Base-by-base conservation (phyloP, 1,140 invertebrate species). In the Aphelenchoides besseyi region DNA sequence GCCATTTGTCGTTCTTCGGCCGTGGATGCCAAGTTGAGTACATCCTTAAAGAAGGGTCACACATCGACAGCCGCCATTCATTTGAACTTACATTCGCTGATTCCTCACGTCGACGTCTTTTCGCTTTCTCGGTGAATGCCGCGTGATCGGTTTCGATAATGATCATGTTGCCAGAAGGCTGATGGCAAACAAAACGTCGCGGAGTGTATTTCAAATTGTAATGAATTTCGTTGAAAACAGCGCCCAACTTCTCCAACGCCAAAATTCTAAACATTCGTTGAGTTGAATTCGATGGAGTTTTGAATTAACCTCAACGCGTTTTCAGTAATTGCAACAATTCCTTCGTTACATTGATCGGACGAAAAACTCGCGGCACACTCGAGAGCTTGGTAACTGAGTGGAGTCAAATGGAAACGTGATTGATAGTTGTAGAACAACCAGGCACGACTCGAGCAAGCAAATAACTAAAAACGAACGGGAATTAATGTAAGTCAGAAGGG, bases 351-450 rank as follows among this genome's bases (percentile, higher is more conserved):
- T 85, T 99, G 96, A 86, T 98, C 95, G 70, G 94, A 97, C 69
- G 93, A 93, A 85, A 98, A 99, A 9, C 95, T 94, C 0, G 94
- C 95, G 0, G 97, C 96, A 87, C 95, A 97, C 84, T 98, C 97
- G 26, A 99, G 86, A 54, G 82, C 30, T 8, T 36, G 76, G 64
- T 85, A 84, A 37, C 79, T 82, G 3, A 84, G 68, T 33, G 82
- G 82, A 8, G 83, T 84, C 18, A 84, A 67, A 73, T 84, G 83
- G 75, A 88, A 88, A 61, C 89, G 83, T 87, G 95, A 98, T 86
- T 99, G 96, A 85, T 97, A 97, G 77, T 95, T 95, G 81, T 99
- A 99, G 85, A 94, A 95, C 0, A 99, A 87, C 97, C 96, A 99
- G 0, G 94, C 94, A 73, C 96, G 89, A 76, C 93, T 97, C 0